phyloP scores from a whole-genome alignment of 2,888 invertebrate species.

The Lissocephala sabroskyi region DNA sequence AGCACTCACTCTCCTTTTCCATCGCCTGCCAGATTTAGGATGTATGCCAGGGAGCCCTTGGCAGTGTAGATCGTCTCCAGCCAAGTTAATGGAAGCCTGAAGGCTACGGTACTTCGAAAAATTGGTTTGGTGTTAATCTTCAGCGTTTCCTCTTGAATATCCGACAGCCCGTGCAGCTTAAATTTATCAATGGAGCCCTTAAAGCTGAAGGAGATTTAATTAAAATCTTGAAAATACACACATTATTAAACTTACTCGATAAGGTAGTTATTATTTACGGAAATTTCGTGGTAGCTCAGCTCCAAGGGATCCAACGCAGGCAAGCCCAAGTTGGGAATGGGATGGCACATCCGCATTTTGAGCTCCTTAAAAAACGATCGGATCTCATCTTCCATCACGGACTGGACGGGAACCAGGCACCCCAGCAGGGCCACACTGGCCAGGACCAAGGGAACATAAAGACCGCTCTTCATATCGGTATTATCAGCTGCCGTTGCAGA shows the following conservation, averaged over 20 bases:
- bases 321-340: slow-evolving; percentile 56
- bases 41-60: slow-evolving; percentile 60
- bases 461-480: no score
- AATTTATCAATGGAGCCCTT: slow-evolving; percentile 50
- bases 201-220: slow-evolving; percentile 52
- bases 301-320: slow-evolving; percentile 65
- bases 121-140: slow-evolving; percentile 33
- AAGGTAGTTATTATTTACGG: slow-evolving; percentile 51
- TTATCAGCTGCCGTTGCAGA: no score
- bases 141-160: slow-evolving; percentile 28
- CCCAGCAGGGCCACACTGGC: not conserved
- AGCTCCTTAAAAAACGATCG: slow-evolving; percentile 54
- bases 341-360: slow-evolving; percentile 66
- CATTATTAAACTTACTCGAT: slow-evolving; percentile 42
- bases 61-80: slow-evolving; percentile 61
- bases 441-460: no score
- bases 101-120: slow-evolving; percentile 39
- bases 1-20: slow-evolving; percentile 57
- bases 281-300: slow-evolving; percentile 29
- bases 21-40: slow-evolving; percentile 62
- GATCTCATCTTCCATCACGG: slow-evolving; percentile 43
- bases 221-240: not conserved
- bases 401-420: slow-evolving; percentile 24
- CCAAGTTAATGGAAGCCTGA: slow-evolving; percentile 51
- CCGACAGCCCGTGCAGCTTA: slow-evolving; percentile 46